phyloP scores from a whole-genome alignment of 2,797 vertebrate genomes.

The Tinamus major region DNA sequence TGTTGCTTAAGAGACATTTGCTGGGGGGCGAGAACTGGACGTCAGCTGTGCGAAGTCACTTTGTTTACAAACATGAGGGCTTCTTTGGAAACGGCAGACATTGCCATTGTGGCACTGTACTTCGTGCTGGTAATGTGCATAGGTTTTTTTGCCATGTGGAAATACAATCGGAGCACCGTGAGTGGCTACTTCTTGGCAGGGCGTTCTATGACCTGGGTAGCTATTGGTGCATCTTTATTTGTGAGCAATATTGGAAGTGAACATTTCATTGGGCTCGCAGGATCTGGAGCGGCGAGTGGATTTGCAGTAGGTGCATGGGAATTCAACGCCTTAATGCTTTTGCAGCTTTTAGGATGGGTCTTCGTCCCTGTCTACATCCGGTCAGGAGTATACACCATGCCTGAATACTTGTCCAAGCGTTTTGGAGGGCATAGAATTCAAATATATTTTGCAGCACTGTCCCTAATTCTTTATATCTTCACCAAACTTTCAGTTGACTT shows the following conservation, averaged over 20 bases:
- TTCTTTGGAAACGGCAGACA: conserved; percentile 92
- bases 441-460: conserved; percentile 94
- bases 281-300: conserved; percentile 97
- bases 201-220: conserved; percentile 96
- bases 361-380: conserved; percentile 98
- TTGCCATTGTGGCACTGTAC: conserved; percentile 94
- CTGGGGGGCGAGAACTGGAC: conserved; percentile 79
- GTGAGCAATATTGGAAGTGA: conserved; percentile 99
- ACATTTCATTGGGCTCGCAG: conserved; percentile 98
- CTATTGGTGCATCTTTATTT: conserved; percentile 95
- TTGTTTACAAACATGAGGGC: conserved; percentile 85
- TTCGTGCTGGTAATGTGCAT: conserved; percentile 94
- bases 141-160: conserved; percentile 97
- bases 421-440: conserved; percentile 95
- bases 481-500: conserved; percentile 98
- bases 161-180: conserved; percentile 95
- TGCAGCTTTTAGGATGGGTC: conserved; percentile 98
- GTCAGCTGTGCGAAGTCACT: conserved; percentile 65
- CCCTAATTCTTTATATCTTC: conserved; percentile 96
- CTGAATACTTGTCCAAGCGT: conserved; percentile 96
- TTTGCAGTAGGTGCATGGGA: conserved; percentile 99
- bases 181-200: conserved; percentile 98
- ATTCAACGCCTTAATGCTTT: conserved; percentile 95
- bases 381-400: conserved; percentile 98
- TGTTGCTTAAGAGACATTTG: conserved; percentile 78